These are phyloP conservation scores for Drosophila aff. DNA, from an alignment of 1,140 invertebrate genomes.

Conservation along the genomic window DNA sequence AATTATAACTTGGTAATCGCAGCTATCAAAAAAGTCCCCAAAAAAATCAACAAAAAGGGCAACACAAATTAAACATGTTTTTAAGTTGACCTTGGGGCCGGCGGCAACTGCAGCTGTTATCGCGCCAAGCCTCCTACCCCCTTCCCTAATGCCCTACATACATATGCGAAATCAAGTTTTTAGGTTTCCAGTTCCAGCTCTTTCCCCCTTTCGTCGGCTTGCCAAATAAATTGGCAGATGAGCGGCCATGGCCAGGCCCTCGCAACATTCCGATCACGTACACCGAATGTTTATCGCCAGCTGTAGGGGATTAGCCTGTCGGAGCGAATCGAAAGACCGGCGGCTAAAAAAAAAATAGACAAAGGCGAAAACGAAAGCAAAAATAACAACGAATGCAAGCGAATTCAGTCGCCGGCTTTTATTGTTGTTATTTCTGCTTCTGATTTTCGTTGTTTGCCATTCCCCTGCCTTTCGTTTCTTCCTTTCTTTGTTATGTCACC, in stretches of 20 bases:
- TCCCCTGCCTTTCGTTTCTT: neutral
- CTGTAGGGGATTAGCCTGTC: constrained; percentile 40
- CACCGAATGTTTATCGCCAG: constrained; percentile 42
- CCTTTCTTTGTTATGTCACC: constrained; percentile 50
- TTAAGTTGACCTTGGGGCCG: constrained; percentile 39
- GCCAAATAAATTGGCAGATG: constrained; percentile 37
- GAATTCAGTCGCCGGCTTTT: constrained; percentile 47
- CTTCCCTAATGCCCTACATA: constrained; percentile 23
- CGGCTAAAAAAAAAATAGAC: constrained; percentile 45
- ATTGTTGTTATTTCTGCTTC: constrained; percentile 46
- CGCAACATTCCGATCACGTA: constrained; percentile 40
- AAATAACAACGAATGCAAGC: constrained; percentile 13
- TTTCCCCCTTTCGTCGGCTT: neutral
- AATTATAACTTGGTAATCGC: constrained; percentile 4
- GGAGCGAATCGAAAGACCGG: constrained; percentile 27
- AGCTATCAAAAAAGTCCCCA: constrained; percentile 10
- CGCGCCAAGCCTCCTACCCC: constrained; percentile 4
- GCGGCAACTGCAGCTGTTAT: constrained; percentile 40
- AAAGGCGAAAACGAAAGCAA: constrained; percentile 27
- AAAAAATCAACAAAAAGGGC: neutral
- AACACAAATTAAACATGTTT: constrained; percentile 30
- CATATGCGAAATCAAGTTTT: constrained; percentile 43
- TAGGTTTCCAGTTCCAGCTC: constrained; percentile 10
- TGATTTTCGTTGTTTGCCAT: constrained; percentile 27
- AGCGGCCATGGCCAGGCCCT: neutral